These are phyloP conservation scores for Papilio machaon DNA, from an alignment of 1,140 invertebrate genomes.

Conservation along the genomic window DNA sequence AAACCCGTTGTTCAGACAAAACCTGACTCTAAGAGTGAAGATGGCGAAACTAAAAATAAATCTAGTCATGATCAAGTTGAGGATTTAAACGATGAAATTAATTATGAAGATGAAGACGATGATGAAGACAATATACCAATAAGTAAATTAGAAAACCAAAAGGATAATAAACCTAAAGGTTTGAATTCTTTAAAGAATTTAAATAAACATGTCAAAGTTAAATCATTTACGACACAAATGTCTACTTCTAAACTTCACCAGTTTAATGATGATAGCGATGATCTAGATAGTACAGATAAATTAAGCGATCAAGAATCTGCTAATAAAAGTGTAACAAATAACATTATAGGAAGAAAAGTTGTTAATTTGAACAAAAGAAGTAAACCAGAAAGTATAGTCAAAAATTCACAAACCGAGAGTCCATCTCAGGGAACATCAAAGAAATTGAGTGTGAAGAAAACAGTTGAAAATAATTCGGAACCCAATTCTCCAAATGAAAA, in stretches of 20 bases:
- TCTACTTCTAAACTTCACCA: conserved; percentile 41
- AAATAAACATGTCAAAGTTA: conserved; percentile 56
- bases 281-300: conserved; percentile 39
- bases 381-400: conserved; percentile 29
- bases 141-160: conserved; percentile 23
- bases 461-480: background rate
- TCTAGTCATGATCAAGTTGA: conserved; percentile 1
- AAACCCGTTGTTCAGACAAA: conserved; percentile 53
- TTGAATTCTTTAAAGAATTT: conserved; percentile 52
- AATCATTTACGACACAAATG: conserved; percentile 42
- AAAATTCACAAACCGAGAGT: conserved; percentile 35
- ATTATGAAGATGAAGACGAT: conserved; percentile 30
- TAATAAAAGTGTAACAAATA: conserved; percentile 20
- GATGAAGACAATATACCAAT: background rate
- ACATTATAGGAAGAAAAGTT: conserved; percentile 30
- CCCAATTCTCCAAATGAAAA: conserved; percentile 3
- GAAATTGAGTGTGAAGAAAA: background rate
- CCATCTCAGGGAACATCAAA: conserved; percentile 7
- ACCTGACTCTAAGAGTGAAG: background rate
- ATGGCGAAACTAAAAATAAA: background rate
- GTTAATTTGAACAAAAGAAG: background rate
- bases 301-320: conserved; percentile 32
- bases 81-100: conserved; percentile 20
- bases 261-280: conserved; percentile 43
- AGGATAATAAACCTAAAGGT: conserved; percentile 33